Conservation (phyloP, 2,113 vertebrate genomes). For the Seriola dumerili region DNA sequence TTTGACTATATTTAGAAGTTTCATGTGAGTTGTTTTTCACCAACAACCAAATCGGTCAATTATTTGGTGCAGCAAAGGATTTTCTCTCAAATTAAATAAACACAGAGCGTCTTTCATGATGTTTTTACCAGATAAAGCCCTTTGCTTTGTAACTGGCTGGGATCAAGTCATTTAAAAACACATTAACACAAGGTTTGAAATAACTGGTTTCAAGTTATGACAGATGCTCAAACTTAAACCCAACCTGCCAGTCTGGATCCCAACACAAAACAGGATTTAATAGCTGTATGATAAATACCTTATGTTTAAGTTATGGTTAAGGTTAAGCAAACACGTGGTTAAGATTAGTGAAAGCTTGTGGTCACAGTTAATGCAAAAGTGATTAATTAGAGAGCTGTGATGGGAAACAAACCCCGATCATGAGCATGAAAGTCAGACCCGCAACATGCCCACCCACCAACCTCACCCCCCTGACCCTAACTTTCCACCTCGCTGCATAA, state of each 20-base stretch:
- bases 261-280: background rate
- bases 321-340: background rate
- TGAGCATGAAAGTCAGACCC: background rate
- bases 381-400: background rate
- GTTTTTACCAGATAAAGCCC: background rate
- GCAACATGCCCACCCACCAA: background rate
- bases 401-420: background rate
- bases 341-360: background rate
- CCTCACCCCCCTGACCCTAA: background rate
- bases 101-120: constrained; percentile 10
- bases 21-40: background rate
- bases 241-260: background rate
- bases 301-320: background rate
- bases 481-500: background rate
- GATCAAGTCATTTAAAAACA: too few species aligned
- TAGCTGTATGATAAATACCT: background rate
- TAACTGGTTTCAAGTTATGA: too few species aligned
- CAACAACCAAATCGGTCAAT: background rate
- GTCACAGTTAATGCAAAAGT: background rate
- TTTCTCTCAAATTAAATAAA: constrained; percentile 19
- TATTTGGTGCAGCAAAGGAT: background rate
- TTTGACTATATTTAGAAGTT: background rate
- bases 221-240: background rate
- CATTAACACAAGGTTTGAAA: too few species aligned
- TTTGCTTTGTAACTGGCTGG: background rate